phyloP scores from a whole-genome alignment of 2,113 vertebrate genomes.

The Carassius gibelio region DNA sequence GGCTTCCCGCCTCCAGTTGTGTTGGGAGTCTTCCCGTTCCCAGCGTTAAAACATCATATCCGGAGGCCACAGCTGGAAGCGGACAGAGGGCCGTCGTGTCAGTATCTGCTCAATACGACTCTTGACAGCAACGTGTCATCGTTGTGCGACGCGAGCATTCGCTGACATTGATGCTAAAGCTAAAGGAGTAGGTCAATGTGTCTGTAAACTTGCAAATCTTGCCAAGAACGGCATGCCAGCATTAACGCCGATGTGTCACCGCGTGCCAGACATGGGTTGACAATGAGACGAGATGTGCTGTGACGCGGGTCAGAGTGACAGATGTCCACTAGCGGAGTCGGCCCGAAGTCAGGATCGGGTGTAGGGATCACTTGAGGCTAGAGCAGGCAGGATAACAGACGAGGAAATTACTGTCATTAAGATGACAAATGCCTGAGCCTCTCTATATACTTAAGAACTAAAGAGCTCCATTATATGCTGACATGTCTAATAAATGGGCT shows the following conservation, averaged over 20 bases:
- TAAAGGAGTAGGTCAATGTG: conserved; percentile 79
- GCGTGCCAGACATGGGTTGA: conserved; percentile 70
- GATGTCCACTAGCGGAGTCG: conserved; percentile 69
- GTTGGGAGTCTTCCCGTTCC: conserved; percentile 18
- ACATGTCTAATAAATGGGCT: conserved; percentile 56
- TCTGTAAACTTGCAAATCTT: conserved; percentile 69
- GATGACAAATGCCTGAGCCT: conserved; percentile 53
- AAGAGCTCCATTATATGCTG: conserved; percentile 58
- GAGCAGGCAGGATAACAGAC: conserved; percentile 30
- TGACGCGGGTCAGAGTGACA: conserved; percentile 77
- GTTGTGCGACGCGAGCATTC: not conserved
- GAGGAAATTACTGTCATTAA: conserved; percentile 61
- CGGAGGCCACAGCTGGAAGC: conserved; percentile 66
- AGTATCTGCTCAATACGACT: conserved; percentile 19
- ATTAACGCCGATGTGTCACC: conserved; percentile 48
- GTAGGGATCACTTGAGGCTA: conserved; percentile 42
- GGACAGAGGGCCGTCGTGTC: conserved; percentile 62
- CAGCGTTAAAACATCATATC: conserved; percentile 24
- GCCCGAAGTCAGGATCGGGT: conserved; percentile 37
- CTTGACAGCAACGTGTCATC: conserved; percentile 56
- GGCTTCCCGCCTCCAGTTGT: conserved; percentile 22
- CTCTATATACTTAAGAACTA: conserved; percentile 54
- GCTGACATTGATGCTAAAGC: conserved; percentile 77
- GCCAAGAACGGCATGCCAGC: conserved; percentile 67
- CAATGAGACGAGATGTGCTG: conserved; percentile 59